Conservation (phyloP, 1,140 invertebrate species). For the Dysdera silvatica region DNA sequence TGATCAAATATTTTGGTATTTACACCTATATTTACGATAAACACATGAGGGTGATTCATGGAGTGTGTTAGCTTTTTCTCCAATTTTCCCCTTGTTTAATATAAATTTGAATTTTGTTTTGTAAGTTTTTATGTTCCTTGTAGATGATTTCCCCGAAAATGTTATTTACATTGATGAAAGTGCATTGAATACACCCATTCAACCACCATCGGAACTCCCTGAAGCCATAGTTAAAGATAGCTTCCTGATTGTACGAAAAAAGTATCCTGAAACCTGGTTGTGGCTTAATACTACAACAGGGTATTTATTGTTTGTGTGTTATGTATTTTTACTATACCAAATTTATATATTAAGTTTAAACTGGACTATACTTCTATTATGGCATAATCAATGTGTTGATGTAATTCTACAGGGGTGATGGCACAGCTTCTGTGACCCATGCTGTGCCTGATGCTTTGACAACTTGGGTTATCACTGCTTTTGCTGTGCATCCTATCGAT, state of each 20-base stretch:
- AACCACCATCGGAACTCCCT: constrained; percentile 26
- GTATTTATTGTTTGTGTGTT: constrained; percentile 33
- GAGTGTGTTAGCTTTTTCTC: not conserved
- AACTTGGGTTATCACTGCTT: constrained; percentile 84
- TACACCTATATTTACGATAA: too few species aligned
- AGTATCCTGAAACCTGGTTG: constrained; percentile 48
- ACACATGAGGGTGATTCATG: not conserved
- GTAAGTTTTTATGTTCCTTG: not conserved
- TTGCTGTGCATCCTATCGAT: constrained; percentile 71
- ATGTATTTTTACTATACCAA: not conserved
- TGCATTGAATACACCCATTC: constrained; percentile 18
- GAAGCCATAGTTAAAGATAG: constrained; percentile 10
- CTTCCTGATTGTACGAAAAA: constrained; percentile 33
- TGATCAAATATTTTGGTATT: too few species aligned
- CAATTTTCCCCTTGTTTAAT: not conserved
- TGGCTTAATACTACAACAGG: constrained; percentile 39
- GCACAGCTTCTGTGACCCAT: constrained; percentile 47
- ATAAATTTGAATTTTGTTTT: not conserved
- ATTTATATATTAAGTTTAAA: too few species aligned
- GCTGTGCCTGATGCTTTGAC: constrained; percentile 80
- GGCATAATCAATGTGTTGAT: not conserved
- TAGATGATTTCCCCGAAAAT: constrained; percentile 18
- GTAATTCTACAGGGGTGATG: constrained; percentile 45
- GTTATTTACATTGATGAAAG: constrained; percentile 29
- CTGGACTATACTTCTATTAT: too few species aligned